Base-by-base conservation (phyloP, 2,888 invertebrate species). In the Drosophila aldrichi region DNA sequence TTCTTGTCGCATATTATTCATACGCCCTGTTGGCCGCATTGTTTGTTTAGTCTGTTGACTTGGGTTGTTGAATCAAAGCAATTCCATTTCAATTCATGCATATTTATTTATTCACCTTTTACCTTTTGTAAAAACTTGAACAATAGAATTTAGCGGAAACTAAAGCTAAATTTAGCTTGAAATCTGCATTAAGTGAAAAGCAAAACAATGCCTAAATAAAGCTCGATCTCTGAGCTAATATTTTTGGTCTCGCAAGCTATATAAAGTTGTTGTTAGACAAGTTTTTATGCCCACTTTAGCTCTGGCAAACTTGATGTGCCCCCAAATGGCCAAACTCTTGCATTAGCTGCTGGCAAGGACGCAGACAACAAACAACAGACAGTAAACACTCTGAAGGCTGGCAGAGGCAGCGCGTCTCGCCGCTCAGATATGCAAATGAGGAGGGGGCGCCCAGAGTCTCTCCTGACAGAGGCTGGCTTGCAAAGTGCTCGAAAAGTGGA, bases 351-450 rank as follows among this genome's bases (percentile, higher is more conserved):
- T 66, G 58, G 59, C 57, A 64, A 51, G 68, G 40, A 49, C 46
- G 49, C 56, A 60, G 61, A 61, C 67, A 49, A 44, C 38, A 38
- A 44, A 61, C 67, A 46, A 36, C 38, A 38, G 49, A 54, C 40
- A 12, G 61, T 67, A 76, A 79, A 57, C 74, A 65, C 62, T 62
- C 52, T 29, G 65, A 48, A 64, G 61, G 46, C 60, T 62, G 49
- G 49, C 62, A 61, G 61, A 25, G 25, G 34, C 58, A 62, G 46
- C 62, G 57, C 55, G 48, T 54, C 48, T 59, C 49, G 54, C 67
- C 74, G 58, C 88, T 89, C 75, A 79, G 78, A 81, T 89, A 86
- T 86, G 86, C 81, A 86, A 86, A 86, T 89, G 81, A 88, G 84
- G 41, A 49, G 36, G 25, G 49, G 36, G 40, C n/a, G n/a, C n/a